Conservation (phyloP, 2,888 invertebrate species). For the Ferrisia virgata region DNA sequence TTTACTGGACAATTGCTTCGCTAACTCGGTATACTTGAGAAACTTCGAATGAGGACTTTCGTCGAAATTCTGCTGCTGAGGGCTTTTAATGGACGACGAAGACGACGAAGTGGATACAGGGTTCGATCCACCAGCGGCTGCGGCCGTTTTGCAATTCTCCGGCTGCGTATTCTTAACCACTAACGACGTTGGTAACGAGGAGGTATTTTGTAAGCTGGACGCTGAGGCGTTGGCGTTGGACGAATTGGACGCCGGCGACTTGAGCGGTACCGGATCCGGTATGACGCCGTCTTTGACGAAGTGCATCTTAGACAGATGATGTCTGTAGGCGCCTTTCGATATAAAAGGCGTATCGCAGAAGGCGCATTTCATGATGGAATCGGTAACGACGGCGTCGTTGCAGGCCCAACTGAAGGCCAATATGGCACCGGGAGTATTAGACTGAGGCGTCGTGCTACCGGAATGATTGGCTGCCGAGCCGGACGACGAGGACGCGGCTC, state of each 20-base stretch:
- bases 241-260: conserved; percentile 55
- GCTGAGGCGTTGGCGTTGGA: too few relatives aligned
- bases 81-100: conserved; percentile 51
- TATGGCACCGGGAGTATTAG: conserved; percentile 75
- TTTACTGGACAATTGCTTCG: conserved; percentile 96
- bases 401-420: conserved; percentile 92
- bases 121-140: too few relatives aligned
- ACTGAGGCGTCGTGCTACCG: conserved; percentile 52
- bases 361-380: conserved; percentile 89
- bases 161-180: not conserved
- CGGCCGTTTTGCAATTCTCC: conserved; percentile 29
- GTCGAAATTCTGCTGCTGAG: conserved; percentile 59
- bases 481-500: conserved; percentile 50
- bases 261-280: conserved; percentile 66
- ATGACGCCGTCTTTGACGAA: conserved; percentile 88
- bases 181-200: conserved; percentile 37
- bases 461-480: conserved; percentile 48
- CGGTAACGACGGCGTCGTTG: conserved; percentile 85
- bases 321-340: conserved; percentile 93
- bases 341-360: conserved; percentile 94
- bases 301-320: conserved; percentile 93
- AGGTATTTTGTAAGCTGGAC: conserved; percentile 47
- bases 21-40: conserved; percentile 96
- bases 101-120: conserved; percentile 48
- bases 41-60: conserved; percentile 96